Evolutionary conservation across 2,113 vertebrate species (phyloP), one percentile per base, ranked within the genome.

Genomic region (Mustela lutreola): DNA sequence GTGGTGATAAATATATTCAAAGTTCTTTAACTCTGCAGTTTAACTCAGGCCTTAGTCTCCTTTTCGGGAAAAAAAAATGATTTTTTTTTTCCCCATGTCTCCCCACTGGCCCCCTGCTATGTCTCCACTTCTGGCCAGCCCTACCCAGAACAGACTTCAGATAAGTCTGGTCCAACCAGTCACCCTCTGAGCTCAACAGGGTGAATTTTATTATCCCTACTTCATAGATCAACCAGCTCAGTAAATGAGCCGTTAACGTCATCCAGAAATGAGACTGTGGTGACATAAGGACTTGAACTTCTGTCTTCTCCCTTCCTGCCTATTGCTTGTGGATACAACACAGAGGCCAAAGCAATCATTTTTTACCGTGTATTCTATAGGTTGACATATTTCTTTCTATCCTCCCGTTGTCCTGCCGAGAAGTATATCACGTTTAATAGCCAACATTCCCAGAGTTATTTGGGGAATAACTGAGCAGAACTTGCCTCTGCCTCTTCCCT

Each of bases 21-120:
- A 60, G 39, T 84, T 26, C 56, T 94, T 95, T 80, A 91, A 39
- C 88, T 82, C 50, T 58, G 15, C 24, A 89, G 31, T 93, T 83
- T 91, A 62, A 86, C 94, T 96, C 53, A 63, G 70, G 50, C 42
- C 36, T 80, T 93, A 58, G 31, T 79, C 56, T 75, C 19, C 45
- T 73, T n/a, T 36, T 50, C 8, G 1, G 11, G 1, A 65, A 79
- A 63, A 48, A 45, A 45, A 76, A 36, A 36, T 36, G 36, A 36
- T 6, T 16, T 67, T 71, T 39, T 39, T 39, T 42, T 42, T 26
- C 7, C 9, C 22, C 22, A 2, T 60, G 15, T 86, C 8, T 58
- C 36, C 5, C 19, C 22, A 48, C 11, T 31, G 7, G 5, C 11
- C 26, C 4, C 3, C 12, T 10, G 18, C 16, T 45, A 48, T 8